Evolutionary conservation across 1,140 invertebrate genomes (phyloP).

Genomic region (Reticulitermes speratus): DNA sequence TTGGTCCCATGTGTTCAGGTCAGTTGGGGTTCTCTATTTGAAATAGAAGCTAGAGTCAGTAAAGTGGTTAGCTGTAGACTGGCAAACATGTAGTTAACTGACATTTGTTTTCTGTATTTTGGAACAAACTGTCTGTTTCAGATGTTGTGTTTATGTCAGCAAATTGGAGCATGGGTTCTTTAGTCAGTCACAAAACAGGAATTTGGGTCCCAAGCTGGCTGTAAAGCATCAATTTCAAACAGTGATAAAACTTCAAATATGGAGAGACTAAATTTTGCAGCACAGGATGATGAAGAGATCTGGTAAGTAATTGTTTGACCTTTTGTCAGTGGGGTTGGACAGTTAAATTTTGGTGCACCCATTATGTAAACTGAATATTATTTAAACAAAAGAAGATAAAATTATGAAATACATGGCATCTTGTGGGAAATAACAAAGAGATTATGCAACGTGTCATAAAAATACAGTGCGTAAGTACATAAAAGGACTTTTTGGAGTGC

Average conservation of each 20-base stretch:
- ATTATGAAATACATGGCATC: too few relatives aligned
- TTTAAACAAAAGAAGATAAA: too few relatives aligned
- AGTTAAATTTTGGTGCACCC: too few relatives aligned
- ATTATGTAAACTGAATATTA: too few relatives aligned
- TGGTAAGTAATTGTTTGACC: slow-evolving; percentile 53
- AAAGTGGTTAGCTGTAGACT: neutral
- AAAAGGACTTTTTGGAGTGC: too few relatives aligned
- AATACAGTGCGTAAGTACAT: too few relatives aligned
- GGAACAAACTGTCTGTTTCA: slow-evolving; percentile 36
- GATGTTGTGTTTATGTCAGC: slow-evolving; percentile 84
- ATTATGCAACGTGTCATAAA: too few relatives aligned
- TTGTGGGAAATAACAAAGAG: too few relatives aligned
- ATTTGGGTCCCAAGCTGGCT: slow-evolving; percentile 27
- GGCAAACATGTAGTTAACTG: neutral
- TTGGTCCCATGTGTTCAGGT: slow-evolving; percentile 91
- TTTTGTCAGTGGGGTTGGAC: neutral
- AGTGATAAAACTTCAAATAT: neutral
- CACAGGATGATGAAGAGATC: slow-evolving; percentile 65
- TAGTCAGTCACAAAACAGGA: slow-evolving; percentile 59
- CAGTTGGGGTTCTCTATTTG: slow-evolving; percentile 40
- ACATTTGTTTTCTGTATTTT: neutral
- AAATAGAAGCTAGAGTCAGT: neutral
- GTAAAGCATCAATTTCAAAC: slow-evolving; percentile 16
- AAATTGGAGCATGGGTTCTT: slow-evolving; percentile 85
- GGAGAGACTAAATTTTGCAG: slow-evolving; percentile 48